Conservation (phyloP, 2,888 invertebrate species). For the Pollenia angustigena region DNA sequence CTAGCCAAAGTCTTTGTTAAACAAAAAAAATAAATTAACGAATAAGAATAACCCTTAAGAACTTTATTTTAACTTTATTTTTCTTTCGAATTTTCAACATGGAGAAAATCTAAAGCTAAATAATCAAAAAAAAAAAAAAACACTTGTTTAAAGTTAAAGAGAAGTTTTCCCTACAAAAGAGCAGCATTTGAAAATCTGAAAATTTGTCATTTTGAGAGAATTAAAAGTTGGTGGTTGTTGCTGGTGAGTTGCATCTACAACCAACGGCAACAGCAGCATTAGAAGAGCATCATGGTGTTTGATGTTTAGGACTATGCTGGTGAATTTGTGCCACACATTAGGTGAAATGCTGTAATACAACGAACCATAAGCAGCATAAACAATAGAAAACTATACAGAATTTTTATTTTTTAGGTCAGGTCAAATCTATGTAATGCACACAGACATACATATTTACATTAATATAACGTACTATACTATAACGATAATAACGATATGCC, state of each 20-base stretch:
- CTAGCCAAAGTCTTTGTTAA: background rate
- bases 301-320: constrained; percentile 66
- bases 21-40: background rate
- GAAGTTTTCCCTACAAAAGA: constrained; percentile 19
- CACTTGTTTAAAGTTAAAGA: background rate
- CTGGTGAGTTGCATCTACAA: background rate
- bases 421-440: constrained; percentile 81
- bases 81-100: background rate
- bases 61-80: background rate
- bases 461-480: constrained; percentile 38
- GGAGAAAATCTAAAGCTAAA: background rate
- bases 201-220: constrained; percentile 16
- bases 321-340: constrained; percentile 77
- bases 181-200: background rate
- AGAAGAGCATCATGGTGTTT: constrained; percentile 4
- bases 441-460: constrained; percentile 15
- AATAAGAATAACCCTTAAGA: background rate
- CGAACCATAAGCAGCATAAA: constrained; percentile 19
- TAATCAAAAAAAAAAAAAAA: constrained; percentile 5
- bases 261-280: constrained; percentile 13
- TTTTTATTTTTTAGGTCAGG: constrained; percentile 84
- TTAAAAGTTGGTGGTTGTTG: background rate
- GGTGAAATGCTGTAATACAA: constrained; percentile 29
- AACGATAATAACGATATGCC: constrained; percentile 12
- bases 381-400: constrained; percentile 72